Evolutionary conservation across 2,797 vertebrate species (phyloP).

Genomic region (Phylloscopus collybita): DNA sequence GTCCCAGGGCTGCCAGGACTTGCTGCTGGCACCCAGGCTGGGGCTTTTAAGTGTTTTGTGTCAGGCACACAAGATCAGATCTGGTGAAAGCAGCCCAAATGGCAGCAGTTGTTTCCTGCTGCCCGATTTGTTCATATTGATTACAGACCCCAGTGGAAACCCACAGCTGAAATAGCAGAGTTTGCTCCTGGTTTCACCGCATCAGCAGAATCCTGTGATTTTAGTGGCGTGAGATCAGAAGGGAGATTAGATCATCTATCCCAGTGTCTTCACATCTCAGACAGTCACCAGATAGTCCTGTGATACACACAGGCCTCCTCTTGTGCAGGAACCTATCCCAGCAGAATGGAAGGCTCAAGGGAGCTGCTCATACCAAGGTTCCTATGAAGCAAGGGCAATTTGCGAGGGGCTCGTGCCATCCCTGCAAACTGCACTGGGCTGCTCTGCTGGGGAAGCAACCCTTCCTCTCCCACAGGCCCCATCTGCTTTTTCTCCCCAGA

Average conservation of each 20-base stretch:
- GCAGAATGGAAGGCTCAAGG: not conserved
- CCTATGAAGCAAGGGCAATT: fast-evolving
- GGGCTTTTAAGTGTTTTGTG: not conserved
- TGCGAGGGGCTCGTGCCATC: not conserved
- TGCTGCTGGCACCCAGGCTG: fast-evolving
- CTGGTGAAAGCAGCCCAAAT: not conserved
- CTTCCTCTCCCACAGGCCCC: not conserved
- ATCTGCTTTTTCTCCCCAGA: not conserved
- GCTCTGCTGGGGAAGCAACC: not conserved
- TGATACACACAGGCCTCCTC: fast-evolving
- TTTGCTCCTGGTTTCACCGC: not conserved
- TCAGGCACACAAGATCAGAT: not conserved
- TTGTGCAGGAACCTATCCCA: not conserved
- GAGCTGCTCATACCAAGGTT: fast-evolving
- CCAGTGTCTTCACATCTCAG: not conserved
- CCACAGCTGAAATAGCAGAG: slow-evolving; percentile 12
- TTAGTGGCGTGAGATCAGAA: not conserved
- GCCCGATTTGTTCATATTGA: not conserved
- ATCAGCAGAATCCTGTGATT: not conserved
- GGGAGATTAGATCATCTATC: not conserved
- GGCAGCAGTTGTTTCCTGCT: slow-evolving; percentile 5
- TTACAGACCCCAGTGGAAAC: not conserved
- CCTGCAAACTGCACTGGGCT: not conserved
- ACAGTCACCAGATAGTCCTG: not conserved
- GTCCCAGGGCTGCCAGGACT: not conserved